A percentile compares a stretch with the other conserved stretches of the same genome.
Conservation (phyloP, 2,797 vertebrate species). For the Propithecus perrieri region DNA sequence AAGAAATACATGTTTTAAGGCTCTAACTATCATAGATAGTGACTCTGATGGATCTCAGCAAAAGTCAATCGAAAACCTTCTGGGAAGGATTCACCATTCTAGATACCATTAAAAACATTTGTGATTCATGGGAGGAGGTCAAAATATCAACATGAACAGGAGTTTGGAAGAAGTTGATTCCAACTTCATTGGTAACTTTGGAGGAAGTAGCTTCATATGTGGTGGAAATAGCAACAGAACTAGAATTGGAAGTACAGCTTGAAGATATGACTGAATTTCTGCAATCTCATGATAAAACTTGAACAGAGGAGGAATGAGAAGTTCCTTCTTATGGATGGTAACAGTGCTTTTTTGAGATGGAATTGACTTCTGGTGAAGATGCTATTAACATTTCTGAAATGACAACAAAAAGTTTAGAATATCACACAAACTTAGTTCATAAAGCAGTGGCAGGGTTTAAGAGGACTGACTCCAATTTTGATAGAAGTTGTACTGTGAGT, state of each 20-base stretch:
- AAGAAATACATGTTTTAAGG: neutral
- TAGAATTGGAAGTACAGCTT: neutral
- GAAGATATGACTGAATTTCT: neutral
- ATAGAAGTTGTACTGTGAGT: neutral
- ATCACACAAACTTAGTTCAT: neutral
- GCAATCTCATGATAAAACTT: neutral
- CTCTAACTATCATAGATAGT: neutral
- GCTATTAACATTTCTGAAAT: neutral
- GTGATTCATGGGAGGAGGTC: neutral
- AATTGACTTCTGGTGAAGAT: neutral
- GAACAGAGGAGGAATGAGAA: neutral
- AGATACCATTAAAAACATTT: neutral
- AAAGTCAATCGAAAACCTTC: neutral
- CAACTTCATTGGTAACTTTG: neutral
- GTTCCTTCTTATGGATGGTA: neutral
- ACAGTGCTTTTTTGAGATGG: neutral
- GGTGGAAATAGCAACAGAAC: neutral
- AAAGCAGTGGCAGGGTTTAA: neutral
- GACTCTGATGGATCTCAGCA: neutral
- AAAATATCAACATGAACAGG: neutral
- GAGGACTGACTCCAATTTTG: neutral
- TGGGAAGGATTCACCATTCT: neutral
- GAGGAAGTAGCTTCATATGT: neutral
- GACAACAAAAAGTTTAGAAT: neutral
- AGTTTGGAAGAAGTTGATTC: neutral